phyloP scores from a whole-genome alignment of 2,797 vertebrate species.

The Mormyrops boulengeri region DNA sequence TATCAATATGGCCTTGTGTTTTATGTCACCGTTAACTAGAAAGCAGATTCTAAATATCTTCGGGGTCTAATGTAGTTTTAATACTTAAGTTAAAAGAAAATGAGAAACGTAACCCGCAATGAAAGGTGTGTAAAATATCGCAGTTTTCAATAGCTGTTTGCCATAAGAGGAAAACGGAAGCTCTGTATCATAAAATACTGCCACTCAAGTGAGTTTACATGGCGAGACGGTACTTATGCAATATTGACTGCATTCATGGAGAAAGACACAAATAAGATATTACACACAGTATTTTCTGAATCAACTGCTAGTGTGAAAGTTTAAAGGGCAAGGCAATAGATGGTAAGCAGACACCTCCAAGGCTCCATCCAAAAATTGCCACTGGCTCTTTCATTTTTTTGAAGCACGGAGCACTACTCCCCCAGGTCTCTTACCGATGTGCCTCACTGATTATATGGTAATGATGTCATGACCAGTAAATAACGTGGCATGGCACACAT shows the following conservation, averaged over 20 bases:
- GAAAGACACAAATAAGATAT: slow-evolving; percentile 54
- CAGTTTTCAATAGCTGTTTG: not conserved
- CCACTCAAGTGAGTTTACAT: slow-evolving; percentile 3
- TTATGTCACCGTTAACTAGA: slow-evolving; percentile 56
- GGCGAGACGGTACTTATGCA: slow-evolving; percentile 5
- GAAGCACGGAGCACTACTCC: slow-evolving; percentile 60
- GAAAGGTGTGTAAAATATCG: not conserved
- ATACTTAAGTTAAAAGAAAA: not conserved
- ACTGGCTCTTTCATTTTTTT: slow-evolving; percentile 67
- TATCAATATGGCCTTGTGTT: slow-evolving; percentile 47
- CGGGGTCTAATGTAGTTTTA: not conserved
- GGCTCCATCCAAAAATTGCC: slow-evolving; percentile 63
- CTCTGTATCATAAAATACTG: slow-evolving; percentile 41
- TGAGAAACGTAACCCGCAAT: too few relatives aligned
- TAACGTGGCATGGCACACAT: slow-evolving; percentile 69
- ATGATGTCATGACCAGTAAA: slow-evolving; percentile 81
- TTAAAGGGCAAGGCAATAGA: slow-evolving; percentile 68
- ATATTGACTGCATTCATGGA: slow-evolving; percentile 45
- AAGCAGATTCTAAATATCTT: slow-evolving; percentile 51
- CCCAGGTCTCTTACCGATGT: slow-evolving; percentile 64
- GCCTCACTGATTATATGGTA: slow-evolving; percentile 71
- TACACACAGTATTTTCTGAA: slow-evolving; percentile 47
- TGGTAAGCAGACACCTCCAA: slow-evolving; percentile 36
- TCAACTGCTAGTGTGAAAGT: slow-evolving; percentile 53
- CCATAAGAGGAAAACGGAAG: slow-evolving; percentile 36